Conservation (phyloP, 2,113 vertebrate species). For the Glareola pratincola region DNA sequence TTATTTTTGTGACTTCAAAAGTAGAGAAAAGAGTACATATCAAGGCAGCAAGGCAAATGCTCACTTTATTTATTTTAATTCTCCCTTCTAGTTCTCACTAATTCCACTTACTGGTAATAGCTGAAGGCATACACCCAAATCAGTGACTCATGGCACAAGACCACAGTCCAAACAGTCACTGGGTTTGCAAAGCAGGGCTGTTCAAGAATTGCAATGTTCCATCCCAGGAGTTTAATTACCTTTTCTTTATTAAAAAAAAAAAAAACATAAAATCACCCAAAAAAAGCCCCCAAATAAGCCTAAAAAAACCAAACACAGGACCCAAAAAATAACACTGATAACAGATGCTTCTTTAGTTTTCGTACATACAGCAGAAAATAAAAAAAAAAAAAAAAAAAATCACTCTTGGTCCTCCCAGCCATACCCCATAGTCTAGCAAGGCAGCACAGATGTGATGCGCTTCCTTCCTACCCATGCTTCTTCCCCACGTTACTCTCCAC, state of each 20-base stretch:
- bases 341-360: neutral
- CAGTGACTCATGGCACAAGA: slow-evolving; percentile 70
- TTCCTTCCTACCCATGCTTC: neutral
- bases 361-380: neutral
- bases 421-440: neutral
- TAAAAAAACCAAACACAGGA: neutral
- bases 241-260: neutral
- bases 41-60: neutral
- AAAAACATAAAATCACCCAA: neutral
- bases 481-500: neutral
- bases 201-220: neutral
- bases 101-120: slow-evolving; percentile 37
- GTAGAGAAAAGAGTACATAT: neutral
- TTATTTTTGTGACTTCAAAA: neutral
- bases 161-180: slow-evolving; percentile 59
- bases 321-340: neutral
- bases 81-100: slow-evolving; percentile 38
- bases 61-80: slow-evolving; percentile 1
- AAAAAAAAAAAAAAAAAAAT: neutral
- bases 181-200: slow-evolving; percentile 12
- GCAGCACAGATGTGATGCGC: neutral
- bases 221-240: neutral
- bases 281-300: neutral
- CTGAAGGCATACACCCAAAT: slow-evolving; percentile 63
- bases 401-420: neutral